Evolutionary conservation across 2,113 vertebrate genomes (phyloP), one percentile per base, ranked within the genome.

Genomic region (Engystomops pustulosus): DNA sequence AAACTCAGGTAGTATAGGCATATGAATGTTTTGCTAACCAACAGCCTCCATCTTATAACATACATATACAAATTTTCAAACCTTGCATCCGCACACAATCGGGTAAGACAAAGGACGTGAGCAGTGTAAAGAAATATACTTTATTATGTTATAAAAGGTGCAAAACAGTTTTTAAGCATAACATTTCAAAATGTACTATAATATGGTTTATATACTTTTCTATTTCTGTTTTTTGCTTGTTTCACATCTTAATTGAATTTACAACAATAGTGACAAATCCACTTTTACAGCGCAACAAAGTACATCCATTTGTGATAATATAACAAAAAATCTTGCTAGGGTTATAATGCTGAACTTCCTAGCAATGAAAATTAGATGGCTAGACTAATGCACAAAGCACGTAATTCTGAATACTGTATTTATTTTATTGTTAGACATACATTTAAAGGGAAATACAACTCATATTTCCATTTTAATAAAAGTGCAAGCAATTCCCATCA

Each of bases 131-230:
- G 38, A 88, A 88, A 87, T 86, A 87, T 87, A 79, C 23, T 91
- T 91, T 89, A 91, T 89, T 91, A 86, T 82, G 82, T 86, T 88
- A 86, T 86, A 90, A 93, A 89, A 90, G 79, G 49, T 86, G 36
- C 83, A 88, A 89, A 83, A 83, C n/a, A 87, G 62, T 83, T 60
- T 67, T 83, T 89, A 87, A 87, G 68, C 75, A 86, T 6, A 60
- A 72, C 80, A 85, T 70, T 85, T 68, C 74, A 85, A 88, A 80
- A 86, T 71, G 80, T 83, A 87, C 25, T 85, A 70, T 78, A 60
- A 83, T 87, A 84, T 67, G 89, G 86, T 36, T 55, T 77, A 55
- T 79, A 75, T 60, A 74, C 45, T 68, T 80, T 67, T 80, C 60
- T 80, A 68, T 80, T 36, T 82, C 67, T 65, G 60, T 41, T 62